phyloP scores from a whole-genome alignment of 2,797 vertebrate species.

The Rhinella marina region DNA sequence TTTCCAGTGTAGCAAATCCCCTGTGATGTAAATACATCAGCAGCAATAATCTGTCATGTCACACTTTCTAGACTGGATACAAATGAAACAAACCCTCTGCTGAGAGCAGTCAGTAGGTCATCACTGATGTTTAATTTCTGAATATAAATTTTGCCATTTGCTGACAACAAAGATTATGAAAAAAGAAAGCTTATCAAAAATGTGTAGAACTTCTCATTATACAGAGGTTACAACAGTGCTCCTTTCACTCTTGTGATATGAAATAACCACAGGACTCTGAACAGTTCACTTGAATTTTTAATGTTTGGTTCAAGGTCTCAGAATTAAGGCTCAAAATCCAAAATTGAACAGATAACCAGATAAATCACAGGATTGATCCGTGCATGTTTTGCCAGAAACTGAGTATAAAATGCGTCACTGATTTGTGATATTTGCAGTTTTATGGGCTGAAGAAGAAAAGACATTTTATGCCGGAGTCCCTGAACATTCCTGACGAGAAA shows the following conservation, averaged over 20 bases:
- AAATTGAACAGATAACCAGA: not conserved
- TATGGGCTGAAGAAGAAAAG: constrained; percentile 5
- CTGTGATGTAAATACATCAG: too few species aligned
- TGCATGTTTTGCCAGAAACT: too few species aligned
- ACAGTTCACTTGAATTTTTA: constrained; percentile 7
- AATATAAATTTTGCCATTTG: not conserved
- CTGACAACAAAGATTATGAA: too few species aligned
- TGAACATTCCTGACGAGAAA: not conserved
- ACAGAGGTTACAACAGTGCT: not conserved
- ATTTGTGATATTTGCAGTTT: constrained; percentile 22
- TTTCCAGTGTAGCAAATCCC: too few species aligned
- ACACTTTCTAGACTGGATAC: too few species aligned
- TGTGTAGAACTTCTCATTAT: not conserved
- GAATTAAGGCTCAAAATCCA: constrained; percentile 16
- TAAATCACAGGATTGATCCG: not conserved
- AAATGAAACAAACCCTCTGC: too few species aligned
- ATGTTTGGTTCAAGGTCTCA: constrained; percentile 42
- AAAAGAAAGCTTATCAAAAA: not conserved
- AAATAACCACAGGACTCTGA: not conserved
- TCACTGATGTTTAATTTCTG: too few species aligned
- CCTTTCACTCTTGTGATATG: not conserved
- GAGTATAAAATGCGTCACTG: not conserved
- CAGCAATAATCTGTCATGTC: too few species aligned
- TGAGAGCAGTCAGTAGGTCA: too few species aligned
- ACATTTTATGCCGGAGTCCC: too few species aligned